Percentiles rank a stretch among this genome's conserved stretches.
Evolutionary conservation across 2,113 vertebrate genomes (phyloP).

Genomic region (Microcebus lehilahytsara): DNA sequence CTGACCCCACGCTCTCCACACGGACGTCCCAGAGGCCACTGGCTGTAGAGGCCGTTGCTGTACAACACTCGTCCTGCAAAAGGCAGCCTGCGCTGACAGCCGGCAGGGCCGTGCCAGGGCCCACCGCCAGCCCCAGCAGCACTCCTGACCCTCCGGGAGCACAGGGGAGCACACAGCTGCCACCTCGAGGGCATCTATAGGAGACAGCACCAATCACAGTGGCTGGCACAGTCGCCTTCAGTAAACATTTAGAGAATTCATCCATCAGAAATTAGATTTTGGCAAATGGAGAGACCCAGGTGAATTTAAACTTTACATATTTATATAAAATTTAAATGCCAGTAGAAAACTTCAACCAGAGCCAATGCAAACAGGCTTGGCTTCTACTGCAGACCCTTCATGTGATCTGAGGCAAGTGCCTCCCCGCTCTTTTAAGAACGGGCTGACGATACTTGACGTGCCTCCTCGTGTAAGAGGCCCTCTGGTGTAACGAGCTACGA

Average conservation of each 20-base stretch:
- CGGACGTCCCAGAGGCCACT: not conserved
- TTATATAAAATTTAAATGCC: not conserved
- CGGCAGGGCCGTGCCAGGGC: not conserved
- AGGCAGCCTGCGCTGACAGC: not conserved
- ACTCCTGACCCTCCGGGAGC: not conserved
- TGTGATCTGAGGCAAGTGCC: not conserved
- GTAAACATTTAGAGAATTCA: not conserved
- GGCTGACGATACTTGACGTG: not conserved
- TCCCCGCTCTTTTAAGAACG: not conserved
- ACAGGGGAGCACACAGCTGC: not conserved
- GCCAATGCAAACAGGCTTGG: not conserved
- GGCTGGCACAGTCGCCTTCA: no score
- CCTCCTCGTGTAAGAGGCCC: no score
- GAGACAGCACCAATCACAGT: accelerated
- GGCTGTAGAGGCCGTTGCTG: not conserved
- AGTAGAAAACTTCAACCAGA: not conserved
- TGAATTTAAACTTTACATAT: not conserved
- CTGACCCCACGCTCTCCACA: not conserved
- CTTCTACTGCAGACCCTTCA: not conserved
- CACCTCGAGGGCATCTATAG: accelerated
- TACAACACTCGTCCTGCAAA: not conserved
- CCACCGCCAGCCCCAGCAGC: not conserved
- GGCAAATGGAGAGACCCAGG: not conserved
- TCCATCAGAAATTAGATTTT: not conserved
- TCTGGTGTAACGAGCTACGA: not conserved